Conservation (phyloP, 2,113 vertebrate species). For the Xyrauchen texanus region DNA sequence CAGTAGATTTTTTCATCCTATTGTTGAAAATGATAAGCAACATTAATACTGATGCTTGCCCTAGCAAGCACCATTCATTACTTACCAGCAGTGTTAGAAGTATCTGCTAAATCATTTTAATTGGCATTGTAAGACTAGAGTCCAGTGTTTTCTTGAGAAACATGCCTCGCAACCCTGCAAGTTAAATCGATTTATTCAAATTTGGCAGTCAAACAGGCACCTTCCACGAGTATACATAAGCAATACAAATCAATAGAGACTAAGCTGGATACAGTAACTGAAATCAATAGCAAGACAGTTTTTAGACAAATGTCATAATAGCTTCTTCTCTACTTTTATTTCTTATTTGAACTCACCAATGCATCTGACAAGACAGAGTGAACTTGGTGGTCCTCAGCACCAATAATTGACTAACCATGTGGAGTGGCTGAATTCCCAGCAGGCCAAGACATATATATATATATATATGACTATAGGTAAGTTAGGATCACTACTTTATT, state of each 20-base stretch:
- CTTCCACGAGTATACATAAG: neutral
- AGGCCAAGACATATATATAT: neutral
- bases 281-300: neutral
- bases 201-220: neutral
- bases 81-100: neutral
- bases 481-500: too few species aligned
- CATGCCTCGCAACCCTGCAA: neutral
- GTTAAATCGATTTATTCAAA: neutral
- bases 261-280: conserved; percentile 11
- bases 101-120: neutral
- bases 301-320: conserved; percentile 8
- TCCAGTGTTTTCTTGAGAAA: neutral
- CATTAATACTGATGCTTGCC: too few species aligned
- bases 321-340: neutral
- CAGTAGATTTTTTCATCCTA: too few species aligned
- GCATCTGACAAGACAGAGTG: neutral
- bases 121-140: neutral
- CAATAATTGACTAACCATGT: conserved; percentile 28
- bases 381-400: conserved; percentile 21
- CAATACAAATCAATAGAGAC: conserved; percentile 1
- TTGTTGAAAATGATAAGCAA: neutral
- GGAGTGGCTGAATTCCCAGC: neutral
- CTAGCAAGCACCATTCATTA: neutral
- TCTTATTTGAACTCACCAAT: neutral
- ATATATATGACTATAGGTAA: neutral